Evolutionary conservation across 2,113 vertebrate genomes (phyloP), one percentile per base, ranked within the genome.

Genomic region (Menidia beryllina): DNA sequence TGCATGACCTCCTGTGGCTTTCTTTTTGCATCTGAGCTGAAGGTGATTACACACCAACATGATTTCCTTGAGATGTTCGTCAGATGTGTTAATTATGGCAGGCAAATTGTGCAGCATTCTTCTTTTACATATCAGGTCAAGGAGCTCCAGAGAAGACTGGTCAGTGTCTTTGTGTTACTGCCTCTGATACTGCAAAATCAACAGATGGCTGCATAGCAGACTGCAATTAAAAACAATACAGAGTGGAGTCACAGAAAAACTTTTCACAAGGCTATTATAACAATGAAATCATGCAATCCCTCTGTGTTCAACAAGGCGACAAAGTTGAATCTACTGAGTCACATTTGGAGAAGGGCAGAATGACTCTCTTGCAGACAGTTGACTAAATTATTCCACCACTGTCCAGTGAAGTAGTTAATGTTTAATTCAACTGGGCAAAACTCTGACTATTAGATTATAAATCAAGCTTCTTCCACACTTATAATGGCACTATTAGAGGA

Each of bases 361-460:
- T 69, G 53, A 72, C 58, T 73, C 63, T 81, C 57, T 62, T 30
- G 51, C 38, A 79, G 76, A 60, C 19, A 45, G 30, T 34, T 10
- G 39, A 20, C 17, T 54, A 34, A 54, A 41, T n/a, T 41, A 70
- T 54, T 57, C 63, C 67, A 62, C 53, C 26, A 62, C 4, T 6
- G 23, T 75, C 38, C 38, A 59, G 50, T 19, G 76, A 47, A 80
- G 88, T 77, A 65, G 54, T 83, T 72, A 86, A 90, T 86, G 85
- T 72, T 64, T 84, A 87, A 86, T 84, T 90, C 83, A 87, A 88
- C 73, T 86, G 76, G 88, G 81, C 82, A 83, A 85, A 86, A 84
- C 72, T 61, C 21, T 68, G 65, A 77, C 51, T 70, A 79, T 85
- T 82, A 77, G 86, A 86, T 80, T 82, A 86, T 85, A 82, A 78